Evolutionary conservation across 2,113 vertebrate species (phyloP), one percentile per base, ranked within the genome.

Genomic region (Tiliqua scincoides): DNA sequence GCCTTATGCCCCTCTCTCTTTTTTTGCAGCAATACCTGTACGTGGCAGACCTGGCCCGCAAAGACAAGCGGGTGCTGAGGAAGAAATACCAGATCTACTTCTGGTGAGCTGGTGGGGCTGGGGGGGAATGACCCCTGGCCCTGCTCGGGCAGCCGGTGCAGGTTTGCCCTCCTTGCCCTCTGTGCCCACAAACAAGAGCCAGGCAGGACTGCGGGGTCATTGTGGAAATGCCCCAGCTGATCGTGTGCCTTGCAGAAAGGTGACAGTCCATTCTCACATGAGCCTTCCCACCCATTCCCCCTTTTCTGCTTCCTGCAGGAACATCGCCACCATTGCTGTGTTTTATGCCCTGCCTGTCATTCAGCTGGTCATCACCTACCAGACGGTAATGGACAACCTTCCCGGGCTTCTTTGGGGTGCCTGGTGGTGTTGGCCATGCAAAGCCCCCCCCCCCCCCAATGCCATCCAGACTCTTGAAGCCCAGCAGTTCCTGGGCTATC

Each of bases 1-100:
- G 18, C 52, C 54, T 48, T 32, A 14, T 1, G 23, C 14, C 10
- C 67, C 65, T 57, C 6, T 65, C 68, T 90, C 76, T 35, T 88
- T 79, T 6, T 4, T 80, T 91, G 2, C 95, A 99, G 99, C 97
- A 99, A 95, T 99, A 96, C 94, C 96, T 99, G 62, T 99, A 94
- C 0, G 98, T 99, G 91, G 97, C 99, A 0, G 99, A 99, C 91
- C 94, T 99, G 92, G 95, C 99, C 0, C 97, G 98, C 79, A 99
- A 99, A 95, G 98, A 99, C 94, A 99, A 98, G 85, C 97, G 98
- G 3, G 90, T 99, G 80, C 97, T 99, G 90, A 97, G 97, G 88
- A 99, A 99, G 93, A 99, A 99, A 93, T 99, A 99, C 92, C 98
- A 99, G 96, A 99, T 99, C 94, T 99, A 99, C 93, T 99, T 99